These are phyloP conservation scores for Cirrhinus molitorella DNA, from an alignment of 2,797 vertebrate species.

Conservation along the genomic window DNA sequence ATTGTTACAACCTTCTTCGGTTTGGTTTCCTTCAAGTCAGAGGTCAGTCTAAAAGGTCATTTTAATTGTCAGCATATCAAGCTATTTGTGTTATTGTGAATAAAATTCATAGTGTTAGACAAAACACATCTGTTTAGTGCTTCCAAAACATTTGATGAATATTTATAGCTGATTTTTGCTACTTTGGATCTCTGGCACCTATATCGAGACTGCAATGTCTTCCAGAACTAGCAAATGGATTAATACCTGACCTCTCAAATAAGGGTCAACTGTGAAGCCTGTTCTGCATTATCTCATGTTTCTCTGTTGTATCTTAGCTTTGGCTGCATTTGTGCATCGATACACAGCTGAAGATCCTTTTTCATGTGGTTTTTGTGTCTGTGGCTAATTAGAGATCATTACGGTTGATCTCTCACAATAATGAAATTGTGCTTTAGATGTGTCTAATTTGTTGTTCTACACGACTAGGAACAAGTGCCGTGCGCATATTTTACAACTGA, in stretches of 20 bases:
- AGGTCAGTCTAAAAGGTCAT: constrained; percentile 20
- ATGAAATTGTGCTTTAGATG: constrained; percentile 59
- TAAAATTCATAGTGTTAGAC: neutral
- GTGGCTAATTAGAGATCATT: constrained; percentile 53
- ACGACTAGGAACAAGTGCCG: constrained; percentile 35
- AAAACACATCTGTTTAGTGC: neutral
- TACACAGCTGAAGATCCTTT: constrained; percentile 38
- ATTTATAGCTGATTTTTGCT: neutral
- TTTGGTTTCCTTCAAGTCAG: constrained; percentile 20
- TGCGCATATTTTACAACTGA: constrained; percentile 48
- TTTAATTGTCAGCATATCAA: constrained; percentile 7
- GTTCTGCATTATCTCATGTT: constrained; percentile 27
- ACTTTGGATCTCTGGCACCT: neutral
- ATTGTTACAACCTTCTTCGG: constrained; percentile 3
- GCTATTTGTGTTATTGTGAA: neutral
- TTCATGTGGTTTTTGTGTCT: constrained; percentile 59
- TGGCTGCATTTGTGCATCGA: constrained; percentile 35
- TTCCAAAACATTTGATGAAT: neutral
- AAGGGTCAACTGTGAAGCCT: constrained; percentile 33
- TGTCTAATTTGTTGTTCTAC: constrained; percentile 42
- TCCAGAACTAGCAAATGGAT: constrained; percentile 12
- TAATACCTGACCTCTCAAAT: constrained; percentile 26
- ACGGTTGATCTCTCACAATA: constrained; percentile 55
- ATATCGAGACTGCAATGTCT: neutral
- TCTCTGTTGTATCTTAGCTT: constrained; percentile 25